These are phyloP conservation scores for Gymnarchus niloticus DNA, from an alignment of 2,113 vertebrate genomes.

Conservation along the genomic window DNA sequence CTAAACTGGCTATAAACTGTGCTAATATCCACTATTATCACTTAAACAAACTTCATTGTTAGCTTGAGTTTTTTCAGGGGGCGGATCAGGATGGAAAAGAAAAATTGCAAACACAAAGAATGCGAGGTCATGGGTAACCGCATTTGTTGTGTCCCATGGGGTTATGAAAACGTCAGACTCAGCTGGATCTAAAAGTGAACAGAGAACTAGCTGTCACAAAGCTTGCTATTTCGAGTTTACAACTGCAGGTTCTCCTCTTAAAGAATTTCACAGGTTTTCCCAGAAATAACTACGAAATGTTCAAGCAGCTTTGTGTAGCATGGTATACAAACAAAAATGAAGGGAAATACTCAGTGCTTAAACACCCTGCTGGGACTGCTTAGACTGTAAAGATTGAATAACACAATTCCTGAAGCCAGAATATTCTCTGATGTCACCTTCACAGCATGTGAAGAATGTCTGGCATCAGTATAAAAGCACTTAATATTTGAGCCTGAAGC, in stretches of 20 bases:
- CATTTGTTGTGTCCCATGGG: neutral
- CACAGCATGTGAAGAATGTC: neutral
- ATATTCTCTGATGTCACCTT: neutral
- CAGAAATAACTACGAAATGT: neutral
- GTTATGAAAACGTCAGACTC: constrained; percentile 1
- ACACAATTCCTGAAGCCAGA: constrained; percentile 1
- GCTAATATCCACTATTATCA: neutral
- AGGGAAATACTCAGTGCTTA: neutral
- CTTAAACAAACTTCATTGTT: neutral
- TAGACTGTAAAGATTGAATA: neutral
- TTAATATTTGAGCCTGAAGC: neutral
- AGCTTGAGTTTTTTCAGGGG: neutral
- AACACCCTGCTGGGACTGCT: neutral
- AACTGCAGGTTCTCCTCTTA: neutral
- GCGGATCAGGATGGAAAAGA: neutral
- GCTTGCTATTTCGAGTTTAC: neutral
- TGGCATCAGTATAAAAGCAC: neutral
- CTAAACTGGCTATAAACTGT: neutral
- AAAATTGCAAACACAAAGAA: neutral
- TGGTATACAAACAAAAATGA: neutral
- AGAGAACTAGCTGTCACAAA: neutral
- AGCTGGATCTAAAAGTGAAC: neutral
- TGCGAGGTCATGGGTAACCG: neutral
- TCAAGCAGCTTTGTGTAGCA: neutral
- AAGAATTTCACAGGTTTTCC: constrained; percentile 2